Base-by-base conservation (phyloP, 2,113 vertebrate genomes). In the Ctenodactylus gundi region DNA sequence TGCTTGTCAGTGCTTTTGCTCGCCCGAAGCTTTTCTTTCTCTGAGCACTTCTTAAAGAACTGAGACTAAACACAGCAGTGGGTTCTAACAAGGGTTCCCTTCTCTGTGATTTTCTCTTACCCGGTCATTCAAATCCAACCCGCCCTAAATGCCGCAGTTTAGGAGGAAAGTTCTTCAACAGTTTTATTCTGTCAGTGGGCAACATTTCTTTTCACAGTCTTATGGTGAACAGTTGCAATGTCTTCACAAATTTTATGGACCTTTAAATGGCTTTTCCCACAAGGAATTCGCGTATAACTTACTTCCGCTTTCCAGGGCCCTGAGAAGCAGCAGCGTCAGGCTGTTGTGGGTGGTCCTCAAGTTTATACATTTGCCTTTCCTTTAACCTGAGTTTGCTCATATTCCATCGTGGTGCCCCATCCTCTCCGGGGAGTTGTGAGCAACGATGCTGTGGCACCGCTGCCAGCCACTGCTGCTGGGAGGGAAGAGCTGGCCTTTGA, bases 321-420 rank as follows among this genome's bases (percentile, higher is more conserved):
- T 82, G 72, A 88, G 93, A 94, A 87, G 70, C 65, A 57, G 70
- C 93, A 60, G 39, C 58, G 70, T 85, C 36, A 87, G 77, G 34
- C 60, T 93, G 31, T 76, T 87, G 58, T n/a, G 90, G 78, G 91
- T 96, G 92, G 87, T 86, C 91, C 70, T 95, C 46, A 36, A 58
- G 51, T 95, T 95, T 91, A 84, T 80, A 67, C 89, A 77, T 97
- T 96, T 96, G 60, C 49, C 83, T 95, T 95, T 84, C 72, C 70
- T 96, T 93, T 91, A 76, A 86, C 60, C 91, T 73, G 83, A 83
- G 85, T 60, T 87, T 90, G 68, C 68, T 96, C 58, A 46, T 84
- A 31, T 81, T 93, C 76, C 83, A 46, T 58, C 21, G 14, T 86
- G 93, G 86, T 80, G 21, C 31, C 34, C 21, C 14, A 21, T 2